Conservation (phyloP, 2,797 vertebrate genomes). For the Enteromius unitaeniatus region DNA sequence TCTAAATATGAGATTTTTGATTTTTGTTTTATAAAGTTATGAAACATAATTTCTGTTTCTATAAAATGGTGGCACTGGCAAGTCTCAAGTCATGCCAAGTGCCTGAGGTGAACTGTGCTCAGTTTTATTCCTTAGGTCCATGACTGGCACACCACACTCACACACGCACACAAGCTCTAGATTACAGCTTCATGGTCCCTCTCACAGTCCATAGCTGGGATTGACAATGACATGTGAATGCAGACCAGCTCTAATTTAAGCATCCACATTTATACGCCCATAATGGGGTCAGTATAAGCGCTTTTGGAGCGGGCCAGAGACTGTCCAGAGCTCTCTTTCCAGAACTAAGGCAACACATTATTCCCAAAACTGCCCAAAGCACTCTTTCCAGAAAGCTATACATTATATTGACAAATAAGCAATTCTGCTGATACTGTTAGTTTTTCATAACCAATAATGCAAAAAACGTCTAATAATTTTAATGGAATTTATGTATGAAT, state of each 20-base stretch:
- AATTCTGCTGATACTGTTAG: not conserved
- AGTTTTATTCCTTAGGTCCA: slow-evolving; percentile 13
- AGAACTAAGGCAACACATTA: slow-evolving; percentile 65
- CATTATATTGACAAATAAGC: not conserved
- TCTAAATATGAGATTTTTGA: not conserved
- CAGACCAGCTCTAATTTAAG: slow-evolving; percentile 81
- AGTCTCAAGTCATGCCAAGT: slow-evolving; percentile 34
- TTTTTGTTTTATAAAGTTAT: not conserved
- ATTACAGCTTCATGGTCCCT: slow-evolving; percentile 79
- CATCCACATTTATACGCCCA: slow-evolving; percentile 82
- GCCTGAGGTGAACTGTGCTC: slow-evolving; percentile 24
- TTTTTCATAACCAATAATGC: not conserved
- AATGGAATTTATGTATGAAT: not conserved
- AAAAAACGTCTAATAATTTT: not conserved
- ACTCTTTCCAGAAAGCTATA: not conserved
- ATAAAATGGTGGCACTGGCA: slow-evolving; percentile 44
- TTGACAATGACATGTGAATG: slow-evolving; percentile 82
- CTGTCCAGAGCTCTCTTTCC: slow-evolving; percentile 65
- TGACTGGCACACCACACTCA: slow-evolving; percentile 29
- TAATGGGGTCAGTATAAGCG: slow-evolving; percentile 80
- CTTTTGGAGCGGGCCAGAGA: slow-evolving; percentile 69
- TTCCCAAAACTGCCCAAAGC: slow-evolving; percentile 39
- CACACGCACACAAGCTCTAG: slow-evolving; percentile 65
- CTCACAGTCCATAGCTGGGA: slow-evolving; percentile 80
- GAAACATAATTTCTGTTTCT: slow-evolving; percentile 17